Base-by-base conservation (phyloP, 2,113 vertebrate genomes). In the Henicopernis longicauda region DNA sequence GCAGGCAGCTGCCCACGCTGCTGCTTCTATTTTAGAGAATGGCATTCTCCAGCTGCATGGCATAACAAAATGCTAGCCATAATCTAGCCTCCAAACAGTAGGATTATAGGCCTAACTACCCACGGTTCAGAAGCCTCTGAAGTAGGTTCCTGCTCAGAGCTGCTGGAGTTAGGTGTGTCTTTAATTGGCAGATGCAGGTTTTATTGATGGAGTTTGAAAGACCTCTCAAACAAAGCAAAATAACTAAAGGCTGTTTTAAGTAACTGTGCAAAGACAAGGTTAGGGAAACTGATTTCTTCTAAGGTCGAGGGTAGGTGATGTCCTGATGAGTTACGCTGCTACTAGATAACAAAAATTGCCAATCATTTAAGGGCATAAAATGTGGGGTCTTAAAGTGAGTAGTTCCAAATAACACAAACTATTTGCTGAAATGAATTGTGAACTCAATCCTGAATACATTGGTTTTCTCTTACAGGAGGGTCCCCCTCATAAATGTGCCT, bases 401-500 rank as follows among this genome's bases (percentile, higher is more conserved):
- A 3, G 16, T 17, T 88, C 17, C 71, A 55, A 81, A 26, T 54
- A 55, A 81, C 50, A 42, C 9, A 36, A 57, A 44, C 38, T 81
- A 44, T 20, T 80, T 65, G 83, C 55, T 84, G 81, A 91, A 42
- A 8, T 27, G 45, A 89, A 38, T 31, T 66, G n/a, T 63, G 57
- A 47, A 10, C 92, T 82, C 57, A 44, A 36, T 58, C 80, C 98
- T 98, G 96, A 98, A 98, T 84, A 73, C 95, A 31, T 96, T 98
- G 98, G 91, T 98, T 98, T 99, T 99, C 97, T 99, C 98, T 99
- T 99, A 74, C 99, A 99, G 99, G 99, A 99, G 99, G 99, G 99
- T 96, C 98, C 98, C 94, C 99, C 99, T 99, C 99, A 99, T 97
- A 99, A 99, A 99, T 99, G 99, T 99, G 99, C 99, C 98, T 99